Base-by-base conservation (phyloP, 2,113 vertebrate species). In the Hypocryptadius cinnamomeus region DNA sequence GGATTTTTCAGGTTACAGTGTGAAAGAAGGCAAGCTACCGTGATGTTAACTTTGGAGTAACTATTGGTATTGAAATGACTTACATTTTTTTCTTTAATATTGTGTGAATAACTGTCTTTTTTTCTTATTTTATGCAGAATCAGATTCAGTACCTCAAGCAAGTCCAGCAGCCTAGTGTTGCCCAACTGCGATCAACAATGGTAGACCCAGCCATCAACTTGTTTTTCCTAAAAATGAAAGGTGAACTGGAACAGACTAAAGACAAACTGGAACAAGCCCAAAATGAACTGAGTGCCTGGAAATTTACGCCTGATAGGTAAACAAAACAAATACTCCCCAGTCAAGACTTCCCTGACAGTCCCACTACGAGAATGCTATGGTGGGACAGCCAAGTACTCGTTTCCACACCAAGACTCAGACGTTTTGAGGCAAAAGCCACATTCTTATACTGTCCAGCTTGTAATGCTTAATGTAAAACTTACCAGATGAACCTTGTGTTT, bases 281-380 rank as follows among this genome's bases (percentile, higher is more conserved):
- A 99, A 99, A 99, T 99, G 99, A 99, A 99, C 99, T 99, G 99
- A 99, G 99, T 99, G 99, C 99, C 99, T 99, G 99, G 99, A 99
- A 99, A 98, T 99, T 99, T 99, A 99, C 99, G 99, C 99, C 99
- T 99, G 99, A 99, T 99, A 99, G 99, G 99, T 99, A 99, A 99
- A 99, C 99, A 99, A 99, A 98, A 98, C 98, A 99, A 99, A 99
- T 99, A 98, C 98, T 98, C 98, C 98, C 98, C 98, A 98, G 98
- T 98, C 98, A 99, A 99, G 99, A 99, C 98, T 98, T 99, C 99
- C 98, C 99, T 99, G 98, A 99, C 98, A 99, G 98, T 98, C 98
- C 98, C 98, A 99, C 99, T 99, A 97, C 98, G 98, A 99, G 98
- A 99, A 98, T 99, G 98, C 98, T 99, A 98, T 98, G 98, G 98